Conservation (phyloP, 2,113 vertebrate genomes). For the Rhinoptilus africanus region DNA sequence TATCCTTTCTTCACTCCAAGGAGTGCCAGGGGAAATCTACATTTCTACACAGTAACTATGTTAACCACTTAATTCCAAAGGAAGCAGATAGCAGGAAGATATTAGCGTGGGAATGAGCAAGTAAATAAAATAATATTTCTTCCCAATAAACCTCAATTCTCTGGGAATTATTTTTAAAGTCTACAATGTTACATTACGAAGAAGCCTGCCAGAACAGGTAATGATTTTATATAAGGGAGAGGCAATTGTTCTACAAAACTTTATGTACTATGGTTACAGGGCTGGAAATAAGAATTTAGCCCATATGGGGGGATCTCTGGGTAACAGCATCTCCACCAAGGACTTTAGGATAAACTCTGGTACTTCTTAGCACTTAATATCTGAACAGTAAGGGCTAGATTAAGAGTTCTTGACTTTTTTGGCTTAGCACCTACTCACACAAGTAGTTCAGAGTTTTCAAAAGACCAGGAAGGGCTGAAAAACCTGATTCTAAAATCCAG, state of each 20-base stretch:
- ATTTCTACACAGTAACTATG: neutral
- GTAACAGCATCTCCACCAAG: neutral
- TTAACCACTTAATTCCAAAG: constrained; percentile 43
- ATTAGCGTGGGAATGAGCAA: constrained; percentile 44
- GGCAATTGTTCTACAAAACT: constrained; percentile 40
- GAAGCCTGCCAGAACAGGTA: constrained; percentile 33
- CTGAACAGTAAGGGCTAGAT: neutral
- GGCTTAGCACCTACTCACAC: neutral
- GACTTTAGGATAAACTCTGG: neutral
- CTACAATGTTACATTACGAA: constrained; percentile 17
- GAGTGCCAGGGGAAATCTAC: constrained; percentile 30
- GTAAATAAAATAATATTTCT: constrained; percentile 64
- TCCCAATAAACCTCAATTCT: constrained; percentile 26
- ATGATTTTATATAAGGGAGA: constrained; percentile 34
- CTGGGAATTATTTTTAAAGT: constrained; percentile 46
- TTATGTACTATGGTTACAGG: neutral
- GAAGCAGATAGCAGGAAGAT: constrained; percentile 20
- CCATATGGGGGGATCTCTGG: neutral
- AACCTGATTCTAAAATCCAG: neutral
- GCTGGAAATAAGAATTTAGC: neutral
- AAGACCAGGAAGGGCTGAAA: neutral
- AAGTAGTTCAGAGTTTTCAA: neutral
- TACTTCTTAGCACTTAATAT: neutral
- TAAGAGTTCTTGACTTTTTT: neutral
- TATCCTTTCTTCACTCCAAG: neutral